phyloP scores from a whole-genome alignment of 1,140 invertebrate genomes.

The Andricus grossulariae region DNA sequence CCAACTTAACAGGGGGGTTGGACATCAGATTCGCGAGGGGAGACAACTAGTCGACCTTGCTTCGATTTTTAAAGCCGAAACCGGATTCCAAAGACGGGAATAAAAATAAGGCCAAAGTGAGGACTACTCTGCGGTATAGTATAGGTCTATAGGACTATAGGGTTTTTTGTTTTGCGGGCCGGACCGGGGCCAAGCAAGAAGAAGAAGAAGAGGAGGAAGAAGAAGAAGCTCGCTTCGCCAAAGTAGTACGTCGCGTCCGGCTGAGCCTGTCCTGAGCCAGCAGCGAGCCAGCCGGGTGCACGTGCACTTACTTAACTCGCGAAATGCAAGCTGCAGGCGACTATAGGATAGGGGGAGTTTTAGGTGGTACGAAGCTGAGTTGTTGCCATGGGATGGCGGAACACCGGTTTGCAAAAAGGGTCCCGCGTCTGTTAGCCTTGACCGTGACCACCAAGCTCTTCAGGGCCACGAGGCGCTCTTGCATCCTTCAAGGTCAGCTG shows the following conservation, averaged over 20 bases:
- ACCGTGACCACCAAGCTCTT: constrained; percentile 59
- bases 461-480: constrained; percentile 57
- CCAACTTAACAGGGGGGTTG: not conserved
- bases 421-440: constrained; percentile 59
- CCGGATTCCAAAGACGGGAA: constrained; percentile 20
- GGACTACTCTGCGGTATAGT: too few species aligned
- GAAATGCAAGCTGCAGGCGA: constrained; percentile 15
- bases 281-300: too few species aligned
- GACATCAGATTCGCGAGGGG: not conserved
- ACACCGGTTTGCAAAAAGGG: constrained; percentile 16
- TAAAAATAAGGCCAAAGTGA: constrained; percentile 21
- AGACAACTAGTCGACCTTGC: constrained; percentile 25
- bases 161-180: constrained; percentile 18
- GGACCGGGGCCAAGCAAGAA: not conserved
- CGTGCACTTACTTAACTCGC: too few species aligned
- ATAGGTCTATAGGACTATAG: too few species aligned
- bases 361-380: constrained; percentile 25
- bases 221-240: too few species aligned
- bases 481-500: constrained; percentile 63
- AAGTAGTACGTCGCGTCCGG: not conserved
- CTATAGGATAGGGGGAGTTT: constrained; percentile 16
- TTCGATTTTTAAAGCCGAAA: constrained; percentile 26
- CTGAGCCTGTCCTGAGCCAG: not conserved
- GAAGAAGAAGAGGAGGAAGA: too few species aligned
- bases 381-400: constrained; percentile 9